These are phyloP conservation scores for Alsophila aescularia DNA, from an alignment of 2,888 invertebrate genomes.

Conservation along the genomic window DNA sequence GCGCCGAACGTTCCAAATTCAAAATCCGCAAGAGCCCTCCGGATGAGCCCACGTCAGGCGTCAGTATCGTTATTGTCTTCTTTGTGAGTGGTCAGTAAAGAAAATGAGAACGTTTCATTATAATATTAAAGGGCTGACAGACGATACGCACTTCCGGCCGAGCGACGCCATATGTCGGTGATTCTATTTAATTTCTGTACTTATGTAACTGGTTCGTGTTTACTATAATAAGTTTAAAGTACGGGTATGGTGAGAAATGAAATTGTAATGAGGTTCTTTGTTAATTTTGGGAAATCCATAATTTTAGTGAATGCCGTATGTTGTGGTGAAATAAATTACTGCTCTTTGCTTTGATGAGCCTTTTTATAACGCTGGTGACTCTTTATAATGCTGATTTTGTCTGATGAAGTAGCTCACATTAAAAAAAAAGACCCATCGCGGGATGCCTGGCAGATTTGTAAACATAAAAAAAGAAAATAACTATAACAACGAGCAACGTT, in stretches of 20 bases:
- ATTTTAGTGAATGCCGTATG: background rate
- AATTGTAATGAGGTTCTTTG: conserved; percentile 24
- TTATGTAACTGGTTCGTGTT: conserved; percentile 46
- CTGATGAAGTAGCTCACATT: too few species aligned
- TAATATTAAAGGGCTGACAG: conserved; percentile 79
- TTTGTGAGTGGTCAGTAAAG: conserved; percentile 80
- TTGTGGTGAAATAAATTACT: background rate
- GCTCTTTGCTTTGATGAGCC: background rate
- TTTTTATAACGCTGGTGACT: background rate
- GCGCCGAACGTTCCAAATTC: conserved; percentile 40
- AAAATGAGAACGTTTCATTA: conserved; percentile 77
- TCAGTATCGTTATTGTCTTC: conserved; percentile 73
- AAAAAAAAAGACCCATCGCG: too few species aligned
- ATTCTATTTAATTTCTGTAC: conserved; percentile 44
- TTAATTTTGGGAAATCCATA: conserved; percentile 20
- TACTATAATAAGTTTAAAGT: conserved; percentile 49
- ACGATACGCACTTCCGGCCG: conserved; percentile 80
- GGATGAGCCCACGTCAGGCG: conserved; percentile 69
- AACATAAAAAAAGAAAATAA: too few species aligned
- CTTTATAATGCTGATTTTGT: too few species aligned
- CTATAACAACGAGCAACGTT: too few species aligned
- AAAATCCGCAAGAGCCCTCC: conserved; percentile 64
- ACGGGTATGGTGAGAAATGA: conserved; percentile 39
- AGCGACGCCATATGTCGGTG: conserved; percentile 68
- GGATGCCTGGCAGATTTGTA: too few species aligned